Base-by-base conservation (phyloP, 2,888 invertebrate species). In the Drosophila sordidapex region DNA sequence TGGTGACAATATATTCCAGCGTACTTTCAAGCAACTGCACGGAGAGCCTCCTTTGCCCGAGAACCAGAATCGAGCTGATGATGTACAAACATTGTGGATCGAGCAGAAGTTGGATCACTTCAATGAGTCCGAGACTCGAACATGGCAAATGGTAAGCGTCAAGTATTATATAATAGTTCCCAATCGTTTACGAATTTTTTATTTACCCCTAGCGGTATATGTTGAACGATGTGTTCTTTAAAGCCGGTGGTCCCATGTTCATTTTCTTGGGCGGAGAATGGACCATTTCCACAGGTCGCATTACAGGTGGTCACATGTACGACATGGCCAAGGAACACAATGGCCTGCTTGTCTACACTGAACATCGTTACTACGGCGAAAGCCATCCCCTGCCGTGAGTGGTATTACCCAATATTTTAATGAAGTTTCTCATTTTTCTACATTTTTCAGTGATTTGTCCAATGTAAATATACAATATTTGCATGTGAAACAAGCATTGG, bases 351-450 rank as follows among this genome's bases (percentile, higher is more conserved):
- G 96, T 96, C 89, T 95, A 96, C 79, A 95, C 97, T 0, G 98
- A 98, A 90, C 97, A 98, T 91, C 94, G 97, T 79, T 98, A 95
- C 91, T 98, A 97, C 89, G 97, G 97, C 1, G 87, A 94, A 63
- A 97, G 96, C 76, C 94, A 94, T 71, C 97, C 97, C 0, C 95
- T 95, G 25, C 83, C 87, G 97, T 97, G 92, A 94, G 94, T 40
- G 18, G 0, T 5, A 2, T 13, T 13, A 2, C 13, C 13, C 35
- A 35, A 0, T 54, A 1, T 21, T 25, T 3, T 0, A 49, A 2
- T 21, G 1, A 1, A 5, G 15, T 29, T 53, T 4, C 0, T 15
- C 0, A 25, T 59, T 21, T 57, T 5, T 27, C 0, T 1, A n/a
- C 35, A 0, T 11, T 2, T 36, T 65, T 13, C 5, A 95, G 95